Evolutionary conservation across 2,113 vertebrate species (phyloP).

Genomic region (Pipa parva): DNA sequence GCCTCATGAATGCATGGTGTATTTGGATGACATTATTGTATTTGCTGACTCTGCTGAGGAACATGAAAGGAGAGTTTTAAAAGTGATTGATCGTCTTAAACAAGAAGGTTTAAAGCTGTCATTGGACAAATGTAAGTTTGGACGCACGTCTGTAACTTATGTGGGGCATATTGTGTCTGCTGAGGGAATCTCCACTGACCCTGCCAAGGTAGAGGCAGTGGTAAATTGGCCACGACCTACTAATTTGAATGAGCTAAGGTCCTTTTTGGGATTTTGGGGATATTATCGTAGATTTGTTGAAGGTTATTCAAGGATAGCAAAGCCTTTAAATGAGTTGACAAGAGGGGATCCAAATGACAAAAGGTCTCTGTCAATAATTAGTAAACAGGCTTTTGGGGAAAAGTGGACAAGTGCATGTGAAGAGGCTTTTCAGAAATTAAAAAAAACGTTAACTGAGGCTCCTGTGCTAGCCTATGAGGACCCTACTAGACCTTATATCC

Average conservation of each 20-base stretch:
- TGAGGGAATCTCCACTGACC: background rate
- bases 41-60: constrained; percentile 18
- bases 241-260: background rate
- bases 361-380: too few relatives aligned
- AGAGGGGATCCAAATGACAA: background rate
- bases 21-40: constrained; percentile 29
- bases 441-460: background rate
- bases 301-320: background rate
- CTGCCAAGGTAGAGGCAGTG: background rate
- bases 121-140: background rate
- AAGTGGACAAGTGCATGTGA: background rate
- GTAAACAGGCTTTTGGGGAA: background rate
- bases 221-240: background rate
- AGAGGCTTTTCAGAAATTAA: background rate
- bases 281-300: background rate
- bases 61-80: constrained; percentile 31
- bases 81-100: constrained; percentile 21
- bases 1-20: too few relatives aligned
- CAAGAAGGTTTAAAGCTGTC: background rate
- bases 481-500: constrained; percentile 6
- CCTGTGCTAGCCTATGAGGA: background rate
- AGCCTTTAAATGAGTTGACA: background rate
- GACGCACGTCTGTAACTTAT: background rate
- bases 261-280: background rate
- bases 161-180: background rate